Conservation (phyloP, 2,113 vertebrate genomes). For the Rana temporaria region DNA sequence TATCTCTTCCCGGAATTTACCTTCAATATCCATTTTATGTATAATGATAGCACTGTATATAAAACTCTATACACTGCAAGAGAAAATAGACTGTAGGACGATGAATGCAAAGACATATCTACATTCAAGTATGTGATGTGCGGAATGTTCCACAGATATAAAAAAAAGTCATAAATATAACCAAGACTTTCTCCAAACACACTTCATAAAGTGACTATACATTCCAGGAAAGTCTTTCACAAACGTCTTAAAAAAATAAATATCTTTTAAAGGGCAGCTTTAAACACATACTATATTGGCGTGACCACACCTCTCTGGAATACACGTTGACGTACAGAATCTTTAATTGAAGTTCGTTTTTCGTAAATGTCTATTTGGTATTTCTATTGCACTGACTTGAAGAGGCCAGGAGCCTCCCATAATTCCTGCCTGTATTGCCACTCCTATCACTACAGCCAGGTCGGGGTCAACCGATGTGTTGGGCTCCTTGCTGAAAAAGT, state of each 20-base stretch:
- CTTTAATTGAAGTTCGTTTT: conserved; percentile 93
- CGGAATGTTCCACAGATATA: neutral
- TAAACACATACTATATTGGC: conserved; percentile 11
- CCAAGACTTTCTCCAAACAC: neutral
- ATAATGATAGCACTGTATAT: neutral
- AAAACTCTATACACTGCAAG: conserved; percentile 1
- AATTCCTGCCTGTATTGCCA: conserved; percentile 95
- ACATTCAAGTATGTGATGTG: neutral
- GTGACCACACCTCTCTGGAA: neutral
- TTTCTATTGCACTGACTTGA: conserved; percentile 96
- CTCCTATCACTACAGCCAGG: conserved; percentile 90
- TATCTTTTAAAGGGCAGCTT: conserved; percentile 12
- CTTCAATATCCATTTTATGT: neutral
- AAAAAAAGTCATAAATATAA: conserved; percentile 2
- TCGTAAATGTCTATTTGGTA: conserved; percentile 89
- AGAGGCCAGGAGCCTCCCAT: conserved; percentile 96
- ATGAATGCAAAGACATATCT: neutral
- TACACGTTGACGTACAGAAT: neutral
- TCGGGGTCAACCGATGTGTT: conserved; percentile 96
- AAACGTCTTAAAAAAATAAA: conserved; percentile 32
- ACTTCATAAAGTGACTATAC: neutral
- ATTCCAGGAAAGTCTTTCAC: neutral
- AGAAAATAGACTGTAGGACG: neutral
- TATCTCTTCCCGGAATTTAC: too few species aligned
- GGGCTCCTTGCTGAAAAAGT: conserved; percentile 93